Evolutionary conservation across 2,888 invertebrate genomes (phyloP).

Genomic region (Polymixis flavicincta): DNA sequence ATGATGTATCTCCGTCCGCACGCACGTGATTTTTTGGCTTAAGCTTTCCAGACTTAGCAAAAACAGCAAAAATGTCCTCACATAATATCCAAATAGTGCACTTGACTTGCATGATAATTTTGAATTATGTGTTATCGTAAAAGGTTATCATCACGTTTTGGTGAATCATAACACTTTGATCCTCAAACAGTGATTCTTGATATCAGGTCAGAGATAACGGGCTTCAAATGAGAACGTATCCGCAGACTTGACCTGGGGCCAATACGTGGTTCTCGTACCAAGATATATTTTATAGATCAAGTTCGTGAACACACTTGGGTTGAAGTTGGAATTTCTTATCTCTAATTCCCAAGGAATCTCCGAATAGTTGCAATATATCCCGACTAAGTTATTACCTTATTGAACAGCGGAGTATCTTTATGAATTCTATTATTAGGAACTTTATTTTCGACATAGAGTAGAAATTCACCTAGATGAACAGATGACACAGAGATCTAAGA

Average conservation of each 20-base stretch:
- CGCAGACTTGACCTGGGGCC: constrained; percentile 45
- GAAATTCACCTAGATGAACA: too few species aligned
- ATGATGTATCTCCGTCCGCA: not conserved
- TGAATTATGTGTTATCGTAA: not conserved
- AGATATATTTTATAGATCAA: constrained; percentile 37
- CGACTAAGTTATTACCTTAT: not conserved
- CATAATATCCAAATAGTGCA: constrained; percentile 14
- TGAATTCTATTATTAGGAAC: not conserved
- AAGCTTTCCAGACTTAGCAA: not conserved
- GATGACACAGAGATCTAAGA: not conserved
- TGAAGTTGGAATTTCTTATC: constrained; percentile 10
- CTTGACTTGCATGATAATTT: constrained; percentile 12
- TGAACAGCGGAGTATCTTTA: not conserved
- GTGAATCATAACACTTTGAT: constrained; percentile 44
- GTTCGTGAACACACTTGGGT: constrained; percentile 21
- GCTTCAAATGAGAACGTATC: constrained; percentile 35
- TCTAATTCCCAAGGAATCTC: not conserved
- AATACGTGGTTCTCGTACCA: constrained; percentile 43
- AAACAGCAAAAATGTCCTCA: not conserved
- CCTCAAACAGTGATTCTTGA: constrained; percentile 24
- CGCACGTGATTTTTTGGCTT: not conserved
- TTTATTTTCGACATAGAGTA: not conserved
- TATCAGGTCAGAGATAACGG: constrained; percentile 45
- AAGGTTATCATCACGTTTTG: constrained; percentile 31
- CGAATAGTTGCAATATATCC: not conserved